A percentile compares a stretch with the other conserved stretches of the same genome.
Conservation (phyloP, 2,888 invertebrate species). For the Cerastis leucographa region DNA sequence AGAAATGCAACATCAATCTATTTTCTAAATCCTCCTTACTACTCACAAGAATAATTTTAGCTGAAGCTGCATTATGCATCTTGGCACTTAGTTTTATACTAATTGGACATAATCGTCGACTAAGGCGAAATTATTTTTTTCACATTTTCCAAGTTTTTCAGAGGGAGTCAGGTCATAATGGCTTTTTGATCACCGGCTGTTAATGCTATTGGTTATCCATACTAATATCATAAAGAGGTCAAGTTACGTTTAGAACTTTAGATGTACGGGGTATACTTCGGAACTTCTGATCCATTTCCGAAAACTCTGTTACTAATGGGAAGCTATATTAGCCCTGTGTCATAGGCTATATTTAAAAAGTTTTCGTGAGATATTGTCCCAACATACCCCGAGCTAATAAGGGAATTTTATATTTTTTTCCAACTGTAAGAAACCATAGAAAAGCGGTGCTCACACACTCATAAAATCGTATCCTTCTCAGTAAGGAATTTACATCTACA, state of each 20-base stretch:
- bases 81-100: not conserved
- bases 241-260: not conserved
- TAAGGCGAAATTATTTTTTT: not conserved
- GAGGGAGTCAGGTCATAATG: not conserved
- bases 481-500: constrained; percentile 29
- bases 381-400: not conserved
- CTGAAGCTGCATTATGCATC: not conserved
- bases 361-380: not conserved
- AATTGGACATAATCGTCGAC: constrained; percentile 1
- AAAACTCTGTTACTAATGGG: not conserved
- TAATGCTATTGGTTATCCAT: not conserved
- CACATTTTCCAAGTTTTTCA: not conserved
- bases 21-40: not conserved
- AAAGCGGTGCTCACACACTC: not conserved
- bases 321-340: not conserved
- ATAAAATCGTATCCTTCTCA: constrained; percentile 17
- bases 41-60: not conserved
- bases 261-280: not conserved
- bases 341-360: not conserved
- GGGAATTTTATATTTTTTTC: not conserved
- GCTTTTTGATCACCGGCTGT: not conserved
- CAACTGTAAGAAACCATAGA: not conserved
- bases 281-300: not conserved
- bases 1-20: not conserved
- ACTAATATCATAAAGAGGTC: not conserved